Conservation (phyloP, 2,888 invertebrate species). For the Hydrotaea cyrtoneurina region DNA sequence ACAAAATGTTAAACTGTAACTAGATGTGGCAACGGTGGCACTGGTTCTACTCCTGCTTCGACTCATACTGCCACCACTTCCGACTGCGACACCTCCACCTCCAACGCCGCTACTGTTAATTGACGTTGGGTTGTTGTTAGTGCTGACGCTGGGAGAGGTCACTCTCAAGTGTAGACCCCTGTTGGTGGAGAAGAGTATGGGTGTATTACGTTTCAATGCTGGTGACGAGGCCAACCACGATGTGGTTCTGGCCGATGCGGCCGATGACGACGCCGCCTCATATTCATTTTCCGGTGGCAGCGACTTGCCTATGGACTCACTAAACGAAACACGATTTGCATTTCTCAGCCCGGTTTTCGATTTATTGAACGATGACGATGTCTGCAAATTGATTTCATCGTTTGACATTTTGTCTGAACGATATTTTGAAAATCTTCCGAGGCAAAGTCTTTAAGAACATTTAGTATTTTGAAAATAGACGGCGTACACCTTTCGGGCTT, state of each 20-base stretch:
- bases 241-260: not conserved
- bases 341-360: not conserved
- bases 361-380: conserved; percentile 22
- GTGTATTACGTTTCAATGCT: conserved; percentile 72
- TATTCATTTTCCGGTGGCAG: conserved; percentile 36
- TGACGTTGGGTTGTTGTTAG: conserved; percentile 36
- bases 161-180: conserved; percentile 77
- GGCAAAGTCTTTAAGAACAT: not conserved
- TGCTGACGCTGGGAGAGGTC: conserved; percentile 46
- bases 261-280: not conserved
- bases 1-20: conserved; percentile 73
- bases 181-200: conserved; percentile 78
- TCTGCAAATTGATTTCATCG: conserved; percentile 29
- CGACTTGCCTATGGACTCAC: conserved; percentile 33
- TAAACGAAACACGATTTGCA: conserved; percentile 34
- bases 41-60: not conserved
- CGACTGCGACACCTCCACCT: not conserved
- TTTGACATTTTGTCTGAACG: conserved; percentile 12
- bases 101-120: not conserved
- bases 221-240: not conserved
- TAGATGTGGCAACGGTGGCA: conserved; percentile 20
- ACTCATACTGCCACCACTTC: conserved; percentile 21
- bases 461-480: not conserved
- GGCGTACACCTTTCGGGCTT: not conserved
- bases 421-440: conserved; percentile 1